Evolutionary conservation across 2,113 vertebrate genomes (phyloP).

Genomic region (Rhineura floridana): DNA sequence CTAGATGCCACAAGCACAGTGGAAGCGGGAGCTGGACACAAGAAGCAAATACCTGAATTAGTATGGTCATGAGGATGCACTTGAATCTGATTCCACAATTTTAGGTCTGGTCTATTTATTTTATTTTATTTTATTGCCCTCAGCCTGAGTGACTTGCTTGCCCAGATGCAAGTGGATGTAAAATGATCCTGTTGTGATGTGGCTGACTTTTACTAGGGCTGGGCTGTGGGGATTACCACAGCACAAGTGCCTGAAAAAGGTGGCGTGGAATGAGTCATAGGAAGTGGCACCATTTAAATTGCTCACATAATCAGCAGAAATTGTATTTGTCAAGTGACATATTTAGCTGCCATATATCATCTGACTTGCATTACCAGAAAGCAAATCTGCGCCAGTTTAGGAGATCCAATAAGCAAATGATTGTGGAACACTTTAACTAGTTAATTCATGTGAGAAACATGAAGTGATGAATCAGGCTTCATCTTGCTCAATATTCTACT

Average conservation of each 20-base stretch:
- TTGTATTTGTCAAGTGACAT: neutral
- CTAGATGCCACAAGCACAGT: neutral
- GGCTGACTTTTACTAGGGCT: neutral
- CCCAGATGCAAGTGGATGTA: neutral
- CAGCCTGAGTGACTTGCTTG: neutral
- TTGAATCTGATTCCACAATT: neutral
- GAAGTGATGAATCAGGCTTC: neutral
- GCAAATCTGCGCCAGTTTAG: neutral
- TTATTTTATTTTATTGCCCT: neutral
- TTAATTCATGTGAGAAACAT: constrained; percentile 9
- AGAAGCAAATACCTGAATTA: neutral
- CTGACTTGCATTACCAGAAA: constrained; percentile 1
- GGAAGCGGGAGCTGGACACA: neutral
- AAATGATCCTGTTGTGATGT: neutral
- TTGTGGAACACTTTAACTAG: neutral
- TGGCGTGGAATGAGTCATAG: constrained; percentile 15
- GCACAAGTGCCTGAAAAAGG: neutral
- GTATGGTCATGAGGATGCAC: neutral
- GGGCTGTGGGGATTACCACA: neutral
- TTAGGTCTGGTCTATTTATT: neutral
- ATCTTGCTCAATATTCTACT: neutral
- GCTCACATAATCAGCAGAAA: neutral
- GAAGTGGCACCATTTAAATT: neutral
- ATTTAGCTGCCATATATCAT: neutral
- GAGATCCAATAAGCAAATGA: neutral